A percentile compares a stretch with the other conserved stretches of the same genome.
Evolutionary conservation across 2,113 vertebrate genomes (phyloP).

Genomic region (Calypte anna): DNA sequence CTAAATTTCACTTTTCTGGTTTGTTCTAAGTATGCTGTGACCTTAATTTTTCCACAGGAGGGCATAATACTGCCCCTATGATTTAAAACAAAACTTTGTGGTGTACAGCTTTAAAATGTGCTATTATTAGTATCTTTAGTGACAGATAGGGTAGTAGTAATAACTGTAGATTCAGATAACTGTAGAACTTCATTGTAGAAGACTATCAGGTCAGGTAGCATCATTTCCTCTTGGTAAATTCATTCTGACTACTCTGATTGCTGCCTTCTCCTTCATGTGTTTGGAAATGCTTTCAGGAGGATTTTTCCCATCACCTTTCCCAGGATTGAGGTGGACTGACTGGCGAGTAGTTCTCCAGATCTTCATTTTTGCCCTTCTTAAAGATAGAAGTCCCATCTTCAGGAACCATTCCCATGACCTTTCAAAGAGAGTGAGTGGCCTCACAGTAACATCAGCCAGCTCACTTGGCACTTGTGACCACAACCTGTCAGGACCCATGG

Average conservation of each 20-base stretch:
- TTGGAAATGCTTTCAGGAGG: not conserved
- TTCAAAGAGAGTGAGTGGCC: not conserved
- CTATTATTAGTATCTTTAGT: not conserved
- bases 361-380: not conserved
- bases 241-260: not conserved
- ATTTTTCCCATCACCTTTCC: not conserved
- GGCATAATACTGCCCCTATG: not conserved
- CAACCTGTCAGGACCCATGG: not conserved
- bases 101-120: not conserved
- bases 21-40: not conserved
- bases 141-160: not conserved
- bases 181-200: not conserved
- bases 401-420: not conserved
- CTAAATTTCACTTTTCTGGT: not conserved
- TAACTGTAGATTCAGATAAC: too few relatives aligned
- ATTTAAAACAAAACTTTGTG: not conserved
- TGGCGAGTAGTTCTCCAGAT: not conserved
- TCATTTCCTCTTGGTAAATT: not conserved
- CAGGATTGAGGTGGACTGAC: not conserved
- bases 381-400: not conserved
- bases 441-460: not conserved
- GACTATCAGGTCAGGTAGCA: not conserved
- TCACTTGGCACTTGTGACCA: not conserved
- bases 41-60: not conserved
- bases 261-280: not conserved